Evolutionary conservation across 1,140 invertebrate genomes (phyloP), one percentile per base, ranked within the genome.

Genomic region (Aphidius ervi): DNA sequence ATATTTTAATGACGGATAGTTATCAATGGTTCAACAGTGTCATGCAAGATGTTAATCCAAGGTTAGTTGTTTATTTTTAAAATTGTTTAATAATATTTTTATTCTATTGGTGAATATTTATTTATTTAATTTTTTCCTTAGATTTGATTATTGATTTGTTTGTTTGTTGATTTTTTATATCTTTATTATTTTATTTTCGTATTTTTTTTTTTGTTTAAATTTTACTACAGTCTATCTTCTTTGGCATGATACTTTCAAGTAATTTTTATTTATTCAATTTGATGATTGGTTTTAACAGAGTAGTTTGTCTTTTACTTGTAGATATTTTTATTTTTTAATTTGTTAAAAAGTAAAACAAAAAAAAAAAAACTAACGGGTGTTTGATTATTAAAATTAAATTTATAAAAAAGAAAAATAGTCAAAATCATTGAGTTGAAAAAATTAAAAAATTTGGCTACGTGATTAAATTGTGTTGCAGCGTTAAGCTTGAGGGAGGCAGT

Each of bases 401-500:
- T 16, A 16, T 16, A 16, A 16, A 16, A 16, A 16, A 16, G 16
- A 16, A 16, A 46, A 56, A 10, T 45, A 43, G 41, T 59, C 53
- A 9, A 53, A 59, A 42, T 54, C 45, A 20, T 49, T 49, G 4
- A 39, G 9, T 46, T 45, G 16, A 37, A 43, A n/a, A 57, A 58
- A 57, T 76, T 75, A 76, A 76, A 77, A 66, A 71, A 75, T 43
- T 73, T 77, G 74, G 74, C 74, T 78, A 75, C 75, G 77, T 80
- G 70, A 31, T 79, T 78, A 59, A 76, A 79, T 80, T 80, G 76
- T 80, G 77, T 80, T 80, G 67, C 78, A 80, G 78, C 77, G 76
- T 79, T 79, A 76, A 79, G 75, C 76, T 79, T 79, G 76, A 78
- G 75, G 78, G 76, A 80, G 76, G 76, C 77, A 80, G 76, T 70